A percentile compares a stretch with the other conserved stretches of the same genome.
phyloP scores from a whole-genome alignment of 2,888 invertebrate species.

The Meteorus cinctellus region DNA sequence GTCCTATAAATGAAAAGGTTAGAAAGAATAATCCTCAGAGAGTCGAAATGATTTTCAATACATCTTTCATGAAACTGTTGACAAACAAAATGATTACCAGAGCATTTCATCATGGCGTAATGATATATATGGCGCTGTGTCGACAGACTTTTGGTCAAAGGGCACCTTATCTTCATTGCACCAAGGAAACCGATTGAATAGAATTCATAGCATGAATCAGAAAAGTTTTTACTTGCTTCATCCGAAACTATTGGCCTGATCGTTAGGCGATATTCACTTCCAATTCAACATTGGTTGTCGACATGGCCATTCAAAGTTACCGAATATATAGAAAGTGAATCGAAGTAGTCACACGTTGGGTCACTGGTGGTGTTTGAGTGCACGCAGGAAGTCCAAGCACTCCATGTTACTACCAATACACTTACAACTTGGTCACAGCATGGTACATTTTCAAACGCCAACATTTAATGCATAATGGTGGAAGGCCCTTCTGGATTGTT shows the following conservation, averaged over 20 bases:
- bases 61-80: too few relatives aligned
- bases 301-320: conserved; percentile 36
- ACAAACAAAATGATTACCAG: too few relatives aligned
- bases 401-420: background rate
- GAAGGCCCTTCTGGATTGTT: conserved; percentile 34
- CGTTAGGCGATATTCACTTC: conserved; percentile 37
- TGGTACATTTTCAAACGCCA: conserved; percentile 7
- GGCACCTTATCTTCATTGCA: background rate
- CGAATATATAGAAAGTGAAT: conserved; percentile 19
- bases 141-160: background rate
- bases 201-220: conserved; percentile 13
- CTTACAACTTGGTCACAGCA: conserved; percentile 17
- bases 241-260: conserved; percentile 21
- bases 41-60: too few relatives aligned
- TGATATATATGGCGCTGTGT: background rate
- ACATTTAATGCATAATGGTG: conserved; percentile 44
- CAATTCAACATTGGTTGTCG: background rate
- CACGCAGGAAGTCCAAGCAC: conserved; percentile 27
- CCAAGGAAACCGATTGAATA: background rate
- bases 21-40: too few relatives aligned
- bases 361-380: conserved; percentile 30
- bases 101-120: too few relatives aligned
- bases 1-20: too few relatives aligned
- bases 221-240: conserved; percentile 31
- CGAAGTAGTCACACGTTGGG: conserved; percentile 23